phyloP scores from a whole-genome alignment of 2,888 invertebrate genomes.

The Argyresthia albistria region DNA sequence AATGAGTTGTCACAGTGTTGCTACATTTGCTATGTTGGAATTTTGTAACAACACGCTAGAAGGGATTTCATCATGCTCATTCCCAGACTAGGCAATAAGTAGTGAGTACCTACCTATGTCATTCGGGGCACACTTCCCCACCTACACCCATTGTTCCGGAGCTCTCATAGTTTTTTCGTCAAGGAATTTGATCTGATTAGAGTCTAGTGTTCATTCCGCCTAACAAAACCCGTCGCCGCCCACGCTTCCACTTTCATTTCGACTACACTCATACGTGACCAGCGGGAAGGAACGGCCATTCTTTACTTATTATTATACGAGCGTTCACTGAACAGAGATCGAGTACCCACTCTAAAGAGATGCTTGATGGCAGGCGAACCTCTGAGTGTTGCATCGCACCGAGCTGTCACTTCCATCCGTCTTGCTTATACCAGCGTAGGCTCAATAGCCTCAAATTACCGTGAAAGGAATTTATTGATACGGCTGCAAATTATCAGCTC shows the following conservation, averaged over 20 bases:
- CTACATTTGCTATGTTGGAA: neutral
- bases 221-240: conserved; percentile 31
- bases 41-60: neutral
- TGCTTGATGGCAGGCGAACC: conserved; percentile 23
- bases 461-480: conserved; percentile 24
- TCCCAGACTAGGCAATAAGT: no score
- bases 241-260: conserved; percentile 63
- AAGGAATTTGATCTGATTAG: conserved; percentile 38
- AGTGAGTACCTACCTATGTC: no score
- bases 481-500: conserved; percentile 16
- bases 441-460: conserved; percentile 34
- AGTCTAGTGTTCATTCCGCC: conserved; percentile 29
- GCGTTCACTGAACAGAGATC: conserved; percentile 28
- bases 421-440: conserved; percentile 23
- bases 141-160: neutral
- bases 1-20: no score
- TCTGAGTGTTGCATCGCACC: conserved; percentile 38
- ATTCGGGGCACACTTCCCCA: neutral
- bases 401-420: conserved; percentile 37
- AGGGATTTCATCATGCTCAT: no score
- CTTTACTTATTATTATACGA: conserved; percentile 33
- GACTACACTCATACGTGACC: conserved; percentile 50
- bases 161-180: neutral
- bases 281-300: conserved; percentile 38
- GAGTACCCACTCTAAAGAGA: conserved; percentile 21